These are phyloP conservation scores for Tholera decimalis DNA, from an alignment of 2,888 invertebrate genomes.

Conservation along the genomic window DNA sequence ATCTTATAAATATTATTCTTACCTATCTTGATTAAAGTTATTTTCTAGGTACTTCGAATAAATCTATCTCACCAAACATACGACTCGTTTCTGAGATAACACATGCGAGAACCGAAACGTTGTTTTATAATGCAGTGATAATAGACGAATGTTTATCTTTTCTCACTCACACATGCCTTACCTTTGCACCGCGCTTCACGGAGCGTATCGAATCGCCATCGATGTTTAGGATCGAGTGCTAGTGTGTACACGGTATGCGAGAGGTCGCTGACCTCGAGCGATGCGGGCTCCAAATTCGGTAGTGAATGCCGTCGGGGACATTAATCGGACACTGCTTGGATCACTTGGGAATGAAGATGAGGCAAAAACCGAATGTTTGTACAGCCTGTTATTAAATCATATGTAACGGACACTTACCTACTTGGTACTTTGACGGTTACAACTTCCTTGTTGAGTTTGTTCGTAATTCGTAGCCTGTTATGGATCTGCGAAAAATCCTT, in stretches of 20 bases:
- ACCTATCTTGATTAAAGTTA: no score
- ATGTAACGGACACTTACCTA: conserved; percentile 20
- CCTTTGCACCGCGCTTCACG: conserved; percentile 50
- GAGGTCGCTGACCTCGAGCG: conserved; percentile 80
- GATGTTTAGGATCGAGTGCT: conserved; percentile 73
- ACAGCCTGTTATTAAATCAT: conserved; percentile 49
- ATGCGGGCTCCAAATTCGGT: conserved; percentile 87
- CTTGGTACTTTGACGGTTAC: conserved; percentile 9
- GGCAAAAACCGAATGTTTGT: conserved; percentile 59
- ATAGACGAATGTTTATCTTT: conserved; percentile 26
- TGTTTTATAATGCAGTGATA: conserved; percentile 18
- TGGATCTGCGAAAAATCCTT: neutral
- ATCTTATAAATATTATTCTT: neutral
- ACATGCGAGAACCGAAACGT: neutral
- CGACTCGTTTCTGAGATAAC: neutral
- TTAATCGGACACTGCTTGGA: conserved; percentile 82
- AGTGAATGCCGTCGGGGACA: conserved; percentile 79
- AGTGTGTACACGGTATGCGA: conserved; percentile 72
- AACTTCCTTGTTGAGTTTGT: conserved; percentile 4
- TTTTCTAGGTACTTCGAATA: neutral
- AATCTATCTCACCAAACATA: neutral
- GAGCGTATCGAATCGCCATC: conserved; percentile 76
- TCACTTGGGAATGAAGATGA: conserved; percentile 67
- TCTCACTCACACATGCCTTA: conserved; percentile 39
- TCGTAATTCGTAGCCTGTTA: neutral